phyloP scores from a whole-genome alignment of 2,888 invertebrate genomes.

The Odiellus spinosus region DNA sequence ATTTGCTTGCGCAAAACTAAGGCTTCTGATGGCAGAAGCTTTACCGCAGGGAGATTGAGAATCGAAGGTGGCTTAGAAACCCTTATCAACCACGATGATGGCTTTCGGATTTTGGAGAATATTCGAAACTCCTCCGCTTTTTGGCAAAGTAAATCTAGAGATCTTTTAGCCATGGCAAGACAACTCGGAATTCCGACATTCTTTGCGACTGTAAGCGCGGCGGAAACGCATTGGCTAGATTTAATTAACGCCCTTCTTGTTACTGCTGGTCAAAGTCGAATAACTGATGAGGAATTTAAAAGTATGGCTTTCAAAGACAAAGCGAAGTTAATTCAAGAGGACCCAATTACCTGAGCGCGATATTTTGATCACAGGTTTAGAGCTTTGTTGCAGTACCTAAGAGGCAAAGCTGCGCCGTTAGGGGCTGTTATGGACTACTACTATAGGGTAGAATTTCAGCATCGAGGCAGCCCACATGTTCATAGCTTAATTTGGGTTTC shows the following conservation, averaged over 20 bases:
- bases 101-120: too few species aligned
- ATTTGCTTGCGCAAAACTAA: too few species aligned
- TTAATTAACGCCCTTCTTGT: conserved; percentile 14
- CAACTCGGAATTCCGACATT: conserved; percentile 21
- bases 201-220: conserved; percentile 21
- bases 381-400: too few species aligned
- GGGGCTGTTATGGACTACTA: neutral
- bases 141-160: conserved; percentile 18
- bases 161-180: conserved; percentile 19
- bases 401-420: neutral
- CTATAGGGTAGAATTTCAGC: neutral
- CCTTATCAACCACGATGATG: too few species aligned
- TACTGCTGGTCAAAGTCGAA: too few species aligned
- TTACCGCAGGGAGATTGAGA: too few species aligned
- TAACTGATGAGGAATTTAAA: too few species aligned
- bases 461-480: neutral
- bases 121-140: conserved; percentile 17
- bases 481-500: neutral
- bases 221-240: conserved; percentile 21
- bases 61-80: too few species aligned
- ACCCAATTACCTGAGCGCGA: conserved; percentile 21
- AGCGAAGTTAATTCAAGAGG: conserved; percentile 11
- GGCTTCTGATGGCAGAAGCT: too few species aligned
- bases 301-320: too few species aligned
- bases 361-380: conserved; percentile 20